A percentile compares a stretch with the other conserved stretches of the same genome.
phyloP scores from a whole-genome alignment of 1,140 invertebrate species.

The Hyles euphorbiae region DNA sequence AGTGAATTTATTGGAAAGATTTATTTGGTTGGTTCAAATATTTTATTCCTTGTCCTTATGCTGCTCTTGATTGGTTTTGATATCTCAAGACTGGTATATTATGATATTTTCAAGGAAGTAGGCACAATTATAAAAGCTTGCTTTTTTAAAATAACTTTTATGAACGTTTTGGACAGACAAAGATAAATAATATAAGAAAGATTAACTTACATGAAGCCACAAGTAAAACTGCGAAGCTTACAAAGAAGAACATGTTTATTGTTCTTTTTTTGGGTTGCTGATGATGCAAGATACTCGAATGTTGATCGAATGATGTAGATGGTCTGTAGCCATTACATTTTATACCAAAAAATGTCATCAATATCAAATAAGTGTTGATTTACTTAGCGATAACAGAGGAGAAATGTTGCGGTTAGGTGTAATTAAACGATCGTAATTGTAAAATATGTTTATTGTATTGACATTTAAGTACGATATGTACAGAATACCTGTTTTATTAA shows the following conservation, averaged over 20 bases:
- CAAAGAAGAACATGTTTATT: slow-evolving; percentile 19
- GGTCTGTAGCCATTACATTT: slow-evolving; percentile 7
- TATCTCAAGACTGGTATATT: too few relatives aligned
- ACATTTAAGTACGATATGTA: too few relatives aligned
- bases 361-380: slow-evolving; percentile 11
- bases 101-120: too few relatives aligned
- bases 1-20: too few relatives aligned
- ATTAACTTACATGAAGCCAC: slow-evolving; percentile 21
- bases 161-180: too few relatives aligned
- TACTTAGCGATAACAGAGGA: slow-evolving; percentile 9
- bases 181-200: too few relatives aligned
- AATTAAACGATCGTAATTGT: slow-evolving; percentile 5
- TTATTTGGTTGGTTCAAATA: too few relatives aligned
- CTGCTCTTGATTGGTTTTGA: too few relatives aligned
- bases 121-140: too few relatives aligned
- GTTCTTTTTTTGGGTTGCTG: slow-evolving; percentile 5
- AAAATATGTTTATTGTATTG: not conserved
- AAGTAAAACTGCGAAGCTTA: slow-evolving; percentile 12
- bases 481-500: too few relatives aligned
- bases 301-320: slow-evolving; percentile 12
- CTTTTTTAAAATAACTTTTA: too few relatives aligned
- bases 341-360: slow-evolving; percentile 24
- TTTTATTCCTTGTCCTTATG: too few relatives aligned
- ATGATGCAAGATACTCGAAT: not conserved
- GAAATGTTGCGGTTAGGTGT: slow-evolving; percentile 4